Conservation (phyloP, 2,888 invertebrate genomes). For the Amphipoea lucens region DNA sequence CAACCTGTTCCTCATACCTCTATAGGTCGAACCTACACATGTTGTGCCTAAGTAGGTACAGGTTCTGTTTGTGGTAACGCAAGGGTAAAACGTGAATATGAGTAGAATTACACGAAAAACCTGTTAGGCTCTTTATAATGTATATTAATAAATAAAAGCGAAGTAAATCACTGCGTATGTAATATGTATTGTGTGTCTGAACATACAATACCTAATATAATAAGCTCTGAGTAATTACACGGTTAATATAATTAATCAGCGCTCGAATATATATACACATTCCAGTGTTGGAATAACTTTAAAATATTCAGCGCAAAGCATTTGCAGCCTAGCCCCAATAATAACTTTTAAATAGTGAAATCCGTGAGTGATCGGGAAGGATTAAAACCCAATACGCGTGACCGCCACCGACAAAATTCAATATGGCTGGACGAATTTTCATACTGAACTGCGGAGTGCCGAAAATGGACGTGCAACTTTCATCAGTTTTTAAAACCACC, state of each 20-base stretch:
- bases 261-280: background rate
- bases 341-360: constrained; percentile 47
- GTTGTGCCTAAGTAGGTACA: background rate
- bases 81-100: background rate
- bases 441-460: background rate
- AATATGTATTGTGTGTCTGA: background rate
- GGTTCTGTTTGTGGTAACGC: too few species aligned
- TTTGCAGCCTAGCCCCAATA: background rate
- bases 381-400: constrained; percentile 43
- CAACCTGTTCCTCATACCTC: too few species aligned
- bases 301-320: constrained; percentile 37
- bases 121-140: background rate
- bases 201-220: background rate
- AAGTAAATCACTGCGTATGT: background rate
- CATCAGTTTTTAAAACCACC: constrained; percentile 13
- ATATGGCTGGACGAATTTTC: constrained; percentile 33
- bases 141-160: background rate
- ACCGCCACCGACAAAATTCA: constrained; percentile 33
- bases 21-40: background rate
- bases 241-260: constrained; percentile 1
- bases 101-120: background rate
- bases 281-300: background rate
- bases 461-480: constrained; percentile 33
- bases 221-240: background rate
- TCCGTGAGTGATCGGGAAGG: constrained; percentile 39